Evolutionary conservation across 2,888 invertebrate species (phyloP).

Genomic region (Protula sp.): DNA sequence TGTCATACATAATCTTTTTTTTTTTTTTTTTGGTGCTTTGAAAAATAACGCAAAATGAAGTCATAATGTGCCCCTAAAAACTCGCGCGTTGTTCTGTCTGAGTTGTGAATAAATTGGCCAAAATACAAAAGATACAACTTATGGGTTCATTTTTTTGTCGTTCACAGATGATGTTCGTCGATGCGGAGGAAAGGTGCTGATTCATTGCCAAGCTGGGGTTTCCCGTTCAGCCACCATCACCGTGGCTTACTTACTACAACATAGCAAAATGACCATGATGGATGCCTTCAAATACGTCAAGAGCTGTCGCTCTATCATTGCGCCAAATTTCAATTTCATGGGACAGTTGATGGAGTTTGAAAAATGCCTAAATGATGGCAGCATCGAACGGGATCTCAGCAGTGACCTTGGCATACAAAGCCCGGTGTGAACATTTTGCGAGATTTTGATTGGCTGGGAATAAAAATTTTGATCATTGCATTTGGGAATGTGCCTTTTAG

Average conservation of each 20-base stretch:
- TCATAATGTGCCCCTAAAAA: too few species aligned
- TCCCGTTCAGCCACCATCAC: constrained; percentile 91
- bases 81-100: too few species aligned
- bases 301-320: constrained; percentile 79
- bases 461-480: too few species aligned
- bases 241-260: constrained; percentile 90
- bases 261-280: constrained; percentile 69
- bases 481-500: too few species aligned
- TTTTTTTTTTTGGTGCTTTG: too few species aligned
- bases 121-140: too few species aligned
- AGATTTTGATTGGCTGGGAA: too few species aligned
- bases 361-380: constrained; percentile 55
- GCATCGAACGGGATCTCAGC: background rate
- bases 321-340: constrained; percentile 92
- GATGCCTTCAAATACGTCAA: constrained; percentile 86
- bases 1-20: too few species aligned
- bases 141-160: background rate
- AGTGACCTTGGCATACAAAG: background rate
- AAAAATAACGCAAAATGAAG: too few species aligned
- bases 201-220: constrained; percentile 93
- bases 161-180: constrained; percentile 68
- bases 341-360: constrained; percentile 81
- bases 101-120: too few species aligned
- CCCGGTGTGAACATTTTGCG: too few species aligned
- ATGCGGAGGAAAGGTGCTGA: constrained; percentile 69